A percentile compares a stretch with the other conserved stretches of the same genome.
Conservation (phyloP, 2,797 vertebrate species). For the Arctocebus calabarensis region DNA sequence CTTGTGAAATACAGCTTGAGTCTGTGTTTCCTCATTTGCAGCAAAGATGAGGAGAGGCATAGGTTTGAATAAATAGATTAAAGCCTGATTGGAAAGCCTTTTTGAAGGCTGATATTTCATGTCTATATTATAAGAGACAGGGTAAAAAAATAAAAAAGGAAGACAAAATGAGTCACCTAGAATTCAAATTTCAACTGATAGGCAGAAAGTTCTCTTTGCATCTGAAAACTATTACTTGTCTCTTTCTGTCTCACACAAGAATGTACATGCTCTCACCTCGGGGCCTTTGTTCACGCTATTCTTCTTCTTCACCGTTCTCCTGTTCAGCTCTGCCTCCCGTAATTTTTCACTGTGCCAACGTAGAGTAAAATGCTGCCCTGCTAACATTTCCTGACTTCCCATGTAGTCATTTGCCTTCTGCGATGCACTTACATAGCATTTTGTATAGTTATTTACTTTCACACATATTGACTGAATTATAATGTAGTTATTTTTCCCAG, state of each 20-base stretch:
- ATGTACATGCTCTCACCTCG: fast-evolving
- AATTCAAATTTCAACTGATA: not conserved
- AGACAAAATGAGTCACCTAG: not conserved
- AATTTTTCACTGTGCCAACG: not conserved
- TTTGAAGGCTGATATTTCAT: not conserved
- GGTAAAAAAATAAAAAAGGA: not conserved
- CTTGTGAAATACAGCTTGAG: not conserved
- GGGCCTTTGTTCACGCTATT: not conserved
- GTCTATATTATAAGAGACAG: not conserved
- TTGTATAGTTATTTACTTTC: not conserved
- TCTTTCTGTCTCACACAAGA: not conserved
- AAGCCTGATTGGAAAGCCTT: not conserved
- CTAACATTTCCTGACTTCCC: not conserved
- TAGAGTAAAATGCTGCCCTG: not conserved
- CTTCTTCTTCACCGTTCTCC: not conserved
- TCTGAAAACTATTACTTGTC: not conserved
- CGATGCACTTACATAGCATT: not conserved
- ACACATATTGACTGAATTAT: not conserved
- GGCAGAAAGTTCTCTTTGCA: not conserved
- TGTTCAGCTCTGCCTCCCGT: not conserved
- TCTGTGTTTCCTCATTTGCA: not conserved
- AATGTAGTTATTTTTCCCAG: not conserved
- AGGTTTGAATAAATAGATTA: not conserved
- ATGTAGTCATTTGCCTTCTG: not conserved
- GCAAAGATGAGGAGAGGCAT: not conserved